Evolutionary conservation across 2,797 vertebrate genomes (phyloP).

Genomic region (Prionace glauca): DNA sequence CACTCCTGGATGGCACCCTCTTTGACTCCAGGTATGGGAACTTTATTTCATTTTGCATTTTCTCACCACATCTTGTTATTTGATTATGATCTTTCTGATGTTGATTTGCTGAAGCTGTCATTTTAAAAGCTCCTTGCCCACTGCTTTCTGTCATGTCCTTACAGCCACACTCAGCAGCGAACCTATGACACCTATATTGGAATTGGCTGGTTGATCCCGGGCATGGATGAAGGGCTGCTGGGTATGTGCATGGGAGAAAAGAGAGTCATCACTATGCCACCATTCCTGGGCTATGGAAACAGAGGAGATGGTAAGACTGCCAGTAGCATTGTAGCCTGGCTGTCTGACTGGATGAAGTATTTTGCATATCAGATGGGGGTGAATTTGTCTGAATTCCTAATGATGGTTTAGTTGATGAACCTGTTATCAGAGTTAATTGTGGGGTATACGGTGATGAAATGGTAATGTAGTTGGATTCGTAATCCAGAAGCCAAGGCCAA

Average conservation of each 20-base stretch:
- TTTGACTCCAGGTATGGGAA: constrained; percentile 72
- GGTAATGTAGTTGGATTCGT: too few relatives aligned
- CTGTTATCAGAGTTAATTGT: not conserved
- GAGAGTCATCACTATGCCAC: constrained; percentile 83
- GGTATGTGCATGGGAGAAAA: constrained; percentile 94
- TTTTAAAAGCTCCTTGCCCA: not conserved
- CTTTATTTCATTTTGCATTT: not conserved
- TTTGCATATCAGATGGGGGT: not conserved
- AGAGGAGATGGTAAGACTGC: constrained; percentile 79
- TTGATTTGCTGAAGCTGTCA: not conserved
- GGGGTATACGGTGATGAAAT: too few relatives aligned
- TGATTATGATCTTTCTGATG: not conserved
- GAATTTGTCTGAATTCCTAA: not conserved
- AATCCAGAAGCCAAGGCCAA: too few relatives aligned
- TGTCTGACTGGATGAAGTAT: not conserved
- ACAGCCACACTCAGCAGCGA: constrained; percentile 86
- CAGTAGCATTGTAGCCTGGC: too few relatives aligned
- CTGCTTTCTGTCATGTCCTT: constrained; percentile 38
- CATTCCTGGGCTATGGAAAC: constrained; percentile 87
- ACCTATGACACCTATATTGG: constrained; percentile 95
- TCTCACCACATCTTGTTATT: not conserved
- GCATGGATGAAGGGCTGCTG: constrained; percentile 93
- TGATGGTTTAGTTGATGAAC: not conserved
- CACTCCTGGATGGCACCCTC: constrained; percentile 85
- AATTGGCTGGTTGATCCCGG: constrained; percentile 96